Evolutionary conservation across 64 coral and sea anemone genomes (phyloP), one percentile per base, ranked within the genome.

Genomic region (Actinia equina): DNA sequence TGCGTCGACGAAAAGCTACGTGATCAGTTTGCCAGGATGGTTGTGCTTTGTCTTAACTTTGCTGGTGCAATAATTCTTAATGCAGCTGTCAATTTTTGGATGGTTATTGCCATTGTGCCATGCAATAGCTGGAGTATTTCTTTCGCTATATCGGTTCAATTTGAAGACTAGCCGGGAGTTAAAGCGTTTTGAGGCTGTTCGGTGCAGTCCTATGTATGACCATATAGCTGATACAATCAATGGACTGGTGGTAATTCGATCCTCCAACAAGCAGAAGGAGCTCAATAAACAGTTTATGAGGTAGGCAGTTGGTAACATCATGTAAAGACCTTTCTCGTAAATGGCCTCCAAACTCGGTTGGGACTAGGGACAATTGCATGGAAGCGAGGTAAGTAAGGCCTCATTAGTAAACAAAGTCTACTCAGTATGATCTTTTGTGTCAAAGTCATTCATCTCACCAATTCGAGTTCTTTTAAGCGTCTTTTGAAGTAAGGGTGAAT

Each of bases 1-100:
- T 82, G 77, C 49, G 25, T 94, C 8, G 92, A 51, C 64, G 13
- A 94, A 20, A 56, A 86, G 71, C 18, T 89, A 44, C 88, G 88
- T 13, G 37, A 9, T 2, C 44, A 37, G 89, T 77, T 22, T 94
- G 86, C 37, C 62, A 86, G 0, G 83, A 79, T 65, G 77, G 74
- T 19, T 19, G 86, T 15, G 67, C 62, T 43, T 52, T 91, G 84
- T 60, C 86, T 83, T 55, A 77, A 54, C 45, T 84, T 84, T 17
- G 18, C 77, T 22, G 37, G 87, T n/a, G 70, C 52, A 6, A 43
- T 82, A 1, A 17, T 65, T 7, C 54, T 88, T 17, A 55, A 76
- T 82, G 15, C 56, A 19, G 51, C 52, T 80, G 55, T 80, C n/a
- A 82, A 89, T 23, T 18, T 56, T 41, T 88, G 86, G 86, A 52